phyloP scores from a whole-genome alignment of 2,888 invertebrate species.

The Saturnia japonica region DNA sequence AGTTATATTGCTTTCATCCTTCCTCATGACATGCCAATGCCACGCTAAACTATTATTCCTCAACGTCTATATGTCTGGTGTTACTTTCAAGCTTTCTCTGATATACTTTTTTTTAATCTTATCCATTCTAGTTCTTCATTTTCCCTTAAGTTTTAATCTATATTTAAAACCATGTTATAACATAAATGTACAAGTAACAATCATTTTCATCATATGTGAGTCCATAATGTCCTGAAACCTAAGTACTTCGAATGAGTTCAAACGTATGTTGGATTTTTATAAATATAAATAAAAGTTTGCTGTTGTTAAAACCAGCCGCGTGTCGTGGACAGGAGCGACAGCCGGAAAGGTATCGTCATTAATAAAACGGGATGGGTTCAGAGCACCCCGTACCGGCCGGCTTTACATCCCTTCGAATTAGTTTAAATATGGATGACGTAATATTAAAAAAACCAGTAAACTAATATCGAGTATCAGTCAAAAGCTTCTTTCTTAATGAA shows the following conservation, averaged over 20 bases:
- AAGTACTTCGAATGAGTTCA: neutral
- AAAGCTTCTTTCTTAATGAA: too few relatives aligned
- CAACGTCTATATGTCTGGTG: too few relatives aligned
- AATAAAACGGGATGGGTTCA: slow-evolving; percentile 28
- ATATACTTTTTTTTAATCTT: too few relatives aligned
- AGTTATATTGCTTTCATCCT: too few relatives aligned
- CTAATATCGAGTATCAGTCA: neutral
- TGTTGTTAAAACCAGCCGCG: slow-evolving; percentile 29
- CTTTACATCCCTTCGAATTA: slow-evolving; percentile 7
- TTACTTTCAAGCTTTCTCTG: too few relatives aligned
- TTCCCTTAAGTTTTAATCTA: too few relatives aligned
- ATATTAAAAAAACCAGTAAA: neutral
- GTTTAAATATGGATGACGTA: neutral
- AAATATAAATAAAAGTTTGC: neutral
- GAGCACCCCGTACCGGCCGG: neutral
- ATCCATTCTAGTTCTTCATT: too few relatives aligned
- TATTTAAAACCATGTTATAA: too few relatives aligned
- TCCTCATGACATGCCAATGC: too few relatives aligned
- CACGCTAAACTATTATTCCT: too few relatives aligned
- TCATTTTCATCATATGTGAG: neutral
- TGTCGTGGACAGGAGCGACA: slow-evolving; percentile 36
- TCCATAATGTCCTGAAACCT: neutral
- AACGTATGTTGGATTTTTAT: neutral
- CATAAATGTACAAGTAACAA: neutral
- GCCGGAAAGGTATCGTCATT: slow-evolving; percentile 41